Evolutionary conservation across 2,113 vertebrate species (phyloP), one percentile per base, ranked within the genome.

Genomic region (Paracyprichromis sp.): DNA sequence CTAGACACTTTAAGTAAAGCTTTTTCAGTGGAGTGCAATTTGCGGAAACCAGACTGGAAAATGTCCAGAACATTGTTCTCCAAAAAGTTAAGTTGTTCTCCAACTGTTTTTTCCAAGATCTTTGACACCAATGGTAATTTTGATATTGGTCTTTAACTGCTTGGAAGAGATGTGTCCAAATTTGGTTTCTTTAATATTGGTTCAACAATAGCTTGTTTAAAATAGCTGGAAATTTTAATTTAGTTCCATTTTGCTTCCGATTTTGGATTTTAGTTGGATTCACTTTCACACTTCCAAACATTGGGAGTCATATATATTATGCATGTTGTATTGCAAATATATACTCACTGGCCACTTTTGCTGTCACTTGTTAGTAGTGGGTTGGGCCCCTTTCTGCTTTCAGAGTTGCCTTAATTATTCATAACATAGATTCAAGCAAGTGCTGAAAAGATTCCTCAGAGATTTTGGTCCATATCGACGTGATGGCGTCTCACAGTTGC

Each of bases 201-300:
- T 59, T 59, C 56, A 59, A 59, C 56, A 59, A 59, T 29, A 29
- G 56, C 56, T 31, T 16, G 26, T 31, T 59, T 59, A 31, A 59
- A 59, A 59, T 31, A 1, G 56, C 26, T 59, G 1, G 56, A 1
- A 31, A 31, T 0, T 17, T 59, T 9, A 4, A 4, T 40, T 6
- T 76, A 8, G 14, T 76, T 76, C 9, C 10, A 50, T 50, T 50
- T 31, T 47, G 71, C 24, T 76, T 29, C 24, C 0, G 2, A 47
- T 76, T 76, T 29, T 11, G 6, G 16, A 47, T 47, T 31, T 76
- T 3, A 50, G 71, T 50, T 7, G 16, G 43, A 76, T 76, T 76
- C 1, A 47, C 9, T 76, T 76, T 19, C 24, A 31, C 24, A 16
- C 69, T 45, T 73, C n/a, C 69, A 73, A 45, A 47, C 69, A 29